Evolutionary conservation across 2,888 invertebrate genomes (phyloP).

Genomic region (Hipparchia sbordonii): DNA sequence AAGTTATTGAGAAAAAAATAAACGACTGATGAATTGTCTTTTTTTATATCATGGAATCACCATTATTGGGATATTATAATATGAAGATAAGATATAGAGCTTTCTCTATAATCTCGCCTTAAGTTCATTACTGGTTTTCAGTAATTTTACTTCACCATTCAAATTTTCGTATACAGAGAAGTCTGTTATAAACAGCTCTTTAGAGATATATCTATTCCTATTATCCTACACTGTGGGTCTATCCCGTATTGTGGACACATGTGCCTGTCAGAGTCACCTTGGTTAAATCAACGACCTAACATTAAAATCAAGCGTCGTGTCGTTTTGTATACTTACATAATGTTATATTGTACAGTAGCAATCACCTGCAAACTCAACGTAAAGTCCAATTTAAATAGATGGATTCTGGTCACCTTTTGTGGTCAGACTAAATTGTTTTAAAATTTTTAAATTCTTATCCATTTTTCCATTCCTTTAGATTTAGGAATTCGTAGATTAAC

Average conservation of each 20-base stretch:
- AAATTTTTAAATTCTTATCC: background rate
- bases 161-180: background rate
- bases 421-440: background rate
- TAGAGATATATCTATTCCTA: conserved; percentile 13
- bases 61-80: too few species aligned
- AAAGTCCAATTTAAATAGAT: background rate
- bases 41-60: too few species aligned
- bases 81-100: background rate
- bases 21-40: too few species aligned
- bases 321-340: background rate
- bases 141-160: too few species aligned
- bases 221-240: conserved; percentile 14
- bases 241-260: conserved; percentile 19
- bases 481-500: too few species aligned
- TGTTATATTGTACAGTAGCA: background rate
- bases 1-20: too few species aligned
- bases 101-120: background rate
- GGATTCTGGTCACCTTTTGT: background rate
- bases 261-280: conserved; percentile 43
- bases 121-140: background rate
- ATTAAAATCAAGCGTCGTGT: conserved; percentile 1
- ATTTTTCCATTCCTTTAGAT: background rate
- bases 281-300: conserved; percentile 40
- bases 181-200: background rate
- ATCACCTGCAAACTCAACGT: background rate